Evolutionary conservation across 2,888 invertebrate genomes (phyloP).

Genomic region (Lymantria dispar): DNA sequence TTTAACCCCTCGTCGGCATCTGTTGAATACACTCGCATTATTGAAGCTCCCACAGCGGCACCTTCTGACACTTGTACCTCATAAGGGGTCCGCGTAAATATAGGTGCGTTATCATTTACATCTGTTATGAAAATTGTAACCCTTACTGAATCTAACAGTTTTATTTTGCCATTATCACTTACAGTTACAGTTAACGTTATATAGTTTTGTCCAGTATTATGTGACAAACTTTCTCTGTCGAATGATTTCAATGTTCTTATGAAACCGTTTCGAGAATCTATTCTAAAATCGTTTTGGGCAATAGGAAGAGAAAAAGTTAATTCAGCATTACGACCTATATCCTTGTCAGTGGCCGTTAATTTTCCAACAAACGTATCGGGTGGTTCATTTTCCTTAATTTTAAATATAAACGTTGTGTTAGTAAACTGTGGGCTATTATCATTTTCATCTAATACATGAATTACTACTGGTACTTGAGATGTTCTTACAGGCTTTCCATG

Average conservation of each 20-base stretch:
- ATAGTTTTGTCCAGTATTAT: slow-evolving; percentile 88
- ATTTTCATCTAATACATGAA: slow-evolving; percentile 97
- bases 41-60: slow-evolving; percentile 89
- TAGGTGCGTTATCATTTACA: slow-evolving; percentile 95
- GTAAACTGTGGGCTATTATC: slow-evolving; percentile 97
- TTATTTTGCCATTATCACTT: slow-evolving; percentile 90
- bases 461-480: slow-evolving; percentile 94
- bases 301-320: slow-evolving; percentile 90
- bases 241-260: slow-evolving; percentile 92
- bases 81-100: slow-evolving; percentile 92
- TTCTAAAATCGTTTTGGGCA: slow-evolving; percentile 90
- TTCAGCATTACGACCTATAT: slow-evolving; percentile 96
- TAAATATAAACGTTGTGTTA: slow-evolving; percentile 94
- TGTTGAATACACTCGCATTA: slow-evolving; percentile 92
- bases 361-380: slow-evolving; percentile 96
- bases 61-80: slow-evolving; percentile 95
- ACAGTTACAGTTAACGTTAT: slow-evolving; percentile 93
- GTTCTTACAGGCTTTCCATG: slow-evolving; percentile 89
- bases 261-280: slow-evolving; percentile 95
- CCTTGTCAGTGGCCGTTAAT: slow-evolving; percentile 93
- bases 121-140: slow-evolving; percentile 94
- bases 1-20: slow-evolving; percentile 95
- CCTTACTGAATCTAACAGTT: slow-evolving; percentile 92
- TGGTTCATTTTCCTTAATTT: slow-evolving; percentile 93
- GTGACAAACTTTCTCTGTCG: slow-evolving; percentile 93